Percentiles rank a stretch among this genome's conserved stretches.
phyloP scores from a whole-genome alignment of 2,888 invertebrate species.

The Lepidonotus clava region DNA sequence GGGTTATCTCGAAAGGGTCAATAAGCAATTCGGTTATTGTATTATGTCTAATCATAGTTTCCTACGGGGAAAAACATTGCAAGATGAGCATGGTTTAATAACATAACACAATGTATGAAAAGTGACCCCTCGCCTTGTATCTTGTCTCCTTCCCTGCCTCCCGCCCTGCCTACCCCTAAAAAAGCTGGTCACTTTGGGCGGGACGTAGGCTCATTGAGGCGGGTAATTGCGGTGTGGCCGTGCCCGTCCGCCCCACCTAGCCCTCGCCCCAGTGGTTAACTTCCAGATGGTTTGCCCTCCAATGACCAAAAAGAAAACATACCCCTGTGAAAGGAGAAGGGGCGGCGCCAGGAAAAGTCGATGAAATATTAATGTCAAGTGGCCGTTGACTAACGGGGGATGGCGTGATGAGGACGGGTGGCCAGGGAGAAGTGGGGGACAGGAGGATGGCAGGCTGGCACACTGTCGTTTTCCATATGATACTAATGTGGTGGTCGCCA shows the following conservation, averaged over 20 bases:
- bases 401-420: background rate
- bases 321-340: background rate
- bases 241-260: too few species aligned
- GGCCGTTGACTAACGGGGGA: background rate
- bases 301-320: slow-evolving; percentile 3
- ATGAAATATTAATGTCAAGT: background rate
- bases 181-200: background rate
- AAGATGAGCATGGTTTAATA: too few species aligned
- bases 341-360: background rate
- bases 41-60: too few species aligned
- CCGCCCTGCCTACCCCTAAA: background rate
- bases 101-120: too few species aligned
- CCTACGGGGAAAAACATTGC: too few species aligned
- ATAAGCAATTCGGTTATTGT: too few species aligned
- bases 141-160: too few species aligned
- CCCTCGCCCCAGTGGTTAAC: background rate
- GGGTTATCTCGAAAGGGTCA: too few species aligned
- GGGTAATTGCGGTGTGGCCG: background rate
- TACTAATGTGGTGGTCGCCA: background rate
- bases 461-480: slow-evolving; percentile 26
- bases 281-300: slow-evolving; percentile 13
- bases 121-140: too few species aligned
- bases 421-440: background rate
- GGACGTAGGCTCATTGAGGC: background rate
- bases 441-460: background rate